Conservation (phyloP, 2,888 invertebrate species). For the Monoplex corrugatus region DNA sequence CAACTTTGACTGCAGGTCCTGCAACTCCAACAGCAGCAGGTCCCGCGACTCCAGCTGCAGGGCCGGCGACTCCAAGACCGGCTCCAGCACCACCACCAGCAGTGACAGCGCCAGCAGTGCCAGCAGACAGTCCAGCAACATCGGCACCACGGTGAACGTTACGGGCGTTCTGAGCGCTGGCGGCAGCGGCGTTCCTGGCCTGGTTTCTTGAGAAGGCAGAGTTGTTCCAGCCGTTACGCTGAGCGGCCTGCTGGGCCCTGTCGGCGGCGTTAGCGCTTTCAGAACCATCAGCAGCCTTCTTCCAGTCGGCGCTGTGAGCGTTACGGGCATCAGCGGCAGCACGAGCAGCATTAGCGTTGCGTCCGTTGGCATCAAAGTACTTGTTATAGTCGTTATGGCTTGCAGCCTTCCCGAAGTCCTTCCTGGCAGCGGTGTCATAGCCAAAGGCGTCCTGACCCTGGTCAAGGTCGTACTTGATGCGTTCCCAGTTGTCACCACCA, state of each 20-base stretch:
- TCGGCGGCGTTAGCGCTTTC: slow-evolving; percentile 29
- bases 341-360: slow-evolving; percentile 46
- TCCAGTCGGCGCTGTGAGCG: slow-evolving; percentile 47
- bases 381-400: slow-evolving; percentile 31
- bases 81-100: not conserved
- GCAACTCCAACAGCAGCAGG: not conserved
- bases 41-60: not conserved
- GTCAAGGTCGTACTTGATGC: slow-evolving; percentile 51
- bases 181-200: not conserved
- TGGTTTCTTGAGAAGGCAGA: slow-evolving; percentile 31
- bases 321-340: slow-evolving; percentile 43
- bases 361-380: slow-evolving; percentile 41
- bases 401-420: slow-evolving; percentile 43
- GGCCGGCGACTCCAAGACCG: not conserved
- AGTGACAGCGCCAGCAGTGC: not conserved
- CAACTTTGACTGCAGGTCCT: not conserved
- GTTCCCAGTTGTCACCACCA: slow-evolving; percentile 53
- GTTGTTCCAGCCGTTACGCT: slow-evolving; percentile 36
- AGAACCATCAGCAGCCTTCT: slow-evolving; percentile 43
- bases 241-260: slow-evolving; percentile 5
- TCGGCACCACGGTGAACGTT: not conserved
- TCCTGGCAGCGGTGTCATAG: slow-evolving; percentile 44
- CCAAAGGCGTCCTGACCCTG: slow-evolving; percentile 51
- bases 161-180: slow-evolving; percentile 32
- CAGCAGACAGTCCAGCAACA: not conserved